Evolutionary conservation across 2,888 invertebrate genomes (phyloP).

Genomic region (Philonicus albiceps): DNA sequence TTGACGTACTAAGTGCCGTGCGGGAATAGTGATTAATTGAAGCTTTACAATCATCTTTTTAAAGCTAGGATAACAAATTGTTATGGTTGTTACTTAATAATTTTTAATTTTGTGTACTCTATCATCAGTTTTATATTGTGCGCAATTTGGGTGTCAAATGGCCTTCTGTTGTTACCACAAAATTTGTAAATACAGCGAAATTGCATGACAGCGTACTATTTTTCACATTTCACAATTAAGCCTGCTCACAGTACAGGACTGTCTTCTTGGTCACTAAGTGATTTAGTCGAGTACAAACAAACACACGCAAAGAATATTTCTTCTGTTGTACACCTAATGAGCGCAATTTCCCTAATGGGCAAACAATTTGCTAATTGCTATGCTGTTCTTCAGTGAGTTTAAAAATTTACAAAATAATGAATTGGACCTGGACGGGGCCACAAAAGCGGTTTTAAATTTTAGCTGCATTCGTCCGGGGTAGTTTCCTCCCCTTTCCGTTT

Average conservation of each 20-base stretch:
- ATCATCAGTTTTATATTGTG: not conserved
- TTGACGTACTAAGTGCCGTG: no score
- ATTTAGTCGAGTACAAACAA: not conserved
- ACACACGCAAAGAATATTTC: not conserved
- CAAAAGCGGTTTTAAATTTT: not conserved
- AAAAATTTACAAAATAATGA: not conserved
- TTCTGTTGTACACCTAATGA: not conserved
- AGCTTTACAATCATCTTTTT: no score
- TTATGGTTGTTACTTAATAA: not conserved
- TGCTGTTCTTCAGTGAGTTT: not conserved
- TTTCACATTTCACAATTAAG: not conserved
- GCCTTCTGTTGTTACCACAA: not conserved
- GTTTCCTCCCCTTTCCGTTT: not conserved
- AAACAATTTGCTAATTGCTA: not conserved
- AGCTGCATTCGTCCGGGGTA: not conserved
- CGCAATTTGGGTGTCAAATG: not conserved
- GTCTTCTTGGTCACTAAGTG: not conserved
- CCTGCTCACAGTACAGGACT: not conserved
- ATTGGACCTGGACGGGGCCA: not conserved
- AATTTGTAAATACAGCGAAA: not conserved
- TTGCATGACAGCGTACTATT: not conserved
- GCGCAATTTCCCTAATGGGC: not conserved
- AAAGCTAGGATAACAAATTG: not conserved
- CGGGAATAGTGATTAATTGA: no score
- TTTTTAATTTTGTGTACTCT: not conserved